phyloP scores from a whole-genome alignment of 2,888 invertebrate species.

The Trilocha varians region DNA sequence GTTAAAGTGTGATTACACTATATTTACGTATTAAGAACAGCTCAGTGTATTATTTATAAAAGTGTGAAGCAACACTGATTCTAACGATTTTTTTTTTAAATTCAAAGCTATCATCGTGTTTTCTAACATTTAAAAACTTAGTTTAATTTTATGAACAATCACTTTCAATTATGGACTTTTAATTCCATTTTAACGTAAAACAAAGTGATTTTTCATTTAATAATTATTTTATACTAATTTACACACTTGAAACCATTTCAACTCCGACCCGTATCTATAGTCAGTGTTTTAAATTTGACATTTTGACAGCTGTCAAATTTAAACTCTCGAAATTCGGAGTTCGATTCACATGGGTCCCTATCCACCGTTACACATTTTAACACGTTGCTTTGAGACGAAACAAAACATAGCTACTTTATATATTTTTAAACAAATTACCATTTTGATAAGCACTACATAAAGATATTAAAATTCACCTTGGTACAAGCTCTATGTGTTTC shows the following conservation, averaged over 20 bases:
- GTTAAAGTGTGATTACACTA: conserved; percentile 64
- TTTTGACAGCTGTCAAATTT: no score
- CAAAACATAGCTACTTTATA: conserved; percentile 3
- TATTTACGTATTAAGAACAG: conserved; percentile 66
- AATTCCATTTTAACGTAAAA: no score
- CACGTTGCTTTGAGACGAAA: conserved; percentile 16
- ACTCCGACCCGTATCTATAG: no score
- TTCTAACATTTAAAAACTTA: conserved; percentile 51
- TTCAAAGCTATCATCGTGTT: conserved; percentile 60
- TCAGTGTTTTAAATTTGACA: no score
- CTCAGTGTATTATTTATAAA: conserved; percentile 53
- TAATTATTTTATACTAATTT: no score
- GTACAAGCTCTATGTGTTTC: conserved; percentile 65
- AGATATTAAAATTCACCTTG: conserved; percentile 45
- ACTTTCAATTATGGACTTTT: no score
- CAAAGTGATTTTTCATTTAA: no score
- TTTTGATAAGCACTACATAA: conserved; percentile 11
- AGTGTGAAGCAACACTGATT: conserved; percentile 66
- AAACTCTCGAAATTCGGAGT: no score
- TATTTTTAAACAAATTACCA: conserved; percentile 3
- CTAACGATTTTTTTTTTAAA: conserved; percentile 53
- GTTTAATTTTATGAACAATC: conserved; percentile 19
- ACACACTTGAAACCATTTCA: no score
- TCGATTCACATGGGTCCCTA: no score
- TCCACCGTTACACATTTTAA: conserved; percentile 5